A percentile compares a stretch with the other conserved stretches of the same genome.
Conservation (phyloP, 23 tunicate species). For the Trididemnum nubilum region DNA sequence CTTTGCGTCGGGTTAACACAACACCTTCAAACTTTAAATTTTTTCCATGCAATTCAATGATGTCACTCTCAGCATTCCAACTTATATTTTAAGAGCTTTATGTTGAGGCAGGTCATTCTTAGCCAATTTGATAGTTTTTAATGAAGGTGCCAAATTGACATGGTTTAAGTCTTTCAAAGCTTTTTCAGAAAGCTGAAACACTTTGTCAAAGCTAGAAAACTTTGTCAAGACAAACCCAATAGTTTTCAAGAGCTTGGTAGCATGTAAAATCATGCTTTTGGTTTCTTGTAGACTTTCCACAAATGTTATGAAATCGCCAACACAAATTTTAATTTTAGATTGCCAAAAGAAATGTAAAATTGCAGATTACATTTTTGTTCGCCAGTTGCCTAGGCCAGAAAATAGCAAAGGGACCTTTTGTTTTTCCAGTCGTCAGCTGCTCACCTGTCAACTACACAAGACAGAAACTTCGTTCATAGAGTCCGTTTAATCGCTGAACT, state of each 20-base stretch:
- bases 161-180: neutral
- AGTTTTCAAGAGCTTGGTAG: neutral
- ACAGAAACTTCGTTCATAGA: no score
- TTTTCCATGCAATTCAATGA: neutral
- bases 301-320: neutral
- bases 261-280: neutral
- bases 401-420: no score
- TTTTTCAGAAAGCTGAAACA: neutral
- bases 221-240: constrained; percentile 11
- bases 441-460: no score
- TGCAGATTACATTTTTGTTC: no score
- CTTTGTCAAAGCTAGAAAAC: no score
- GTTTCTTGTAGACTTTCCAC: no score
- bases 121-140: neutral
- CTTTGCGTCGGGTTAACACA: constrained; percentile 6
- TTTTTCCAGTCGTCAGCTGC: no score
- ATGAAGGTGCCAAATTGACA: neutral
- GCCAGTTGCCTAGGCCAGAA: no score
- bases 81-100: constrained; percentile 2
- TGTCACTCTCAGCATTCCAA: constrained; percentile 2
- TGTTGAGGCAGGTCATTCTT: constrained; percentile 8
- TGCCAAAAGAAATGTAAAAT: no score
- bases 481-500: no score
- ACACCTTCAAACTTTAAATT: neutral
- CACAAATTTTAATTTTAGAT: no score